phyloP scores from a whole-genome alignment of 2,888 invertebrate species.

The Spilosoma lubricipeda region DNA sequence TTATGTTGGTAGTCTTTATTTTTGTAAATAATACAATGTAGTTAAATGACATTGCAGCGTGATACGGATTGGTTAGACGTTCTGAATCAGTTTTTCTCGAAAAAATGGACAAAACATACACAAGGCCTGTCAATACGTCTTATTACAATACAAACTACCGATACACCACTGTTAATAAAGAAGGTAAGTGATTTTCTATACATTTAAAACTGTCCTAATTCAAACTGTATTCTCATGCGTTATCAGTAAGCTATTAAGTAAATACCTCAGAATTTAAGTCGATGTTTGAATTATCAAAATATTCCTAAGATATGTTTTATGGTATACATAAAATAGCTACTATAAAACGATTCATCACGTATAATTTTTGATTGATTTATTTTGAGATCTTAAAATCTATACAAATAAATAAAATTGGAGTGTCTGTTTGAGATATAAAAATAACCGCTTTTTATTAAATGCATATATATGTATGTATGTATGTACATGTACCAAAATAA shows the following conservation, averaged over 20 bases:
- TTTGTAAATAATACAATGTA: conserved; percentile 29
- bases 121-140: conserved; percentile 64
- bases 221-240: not conserved
- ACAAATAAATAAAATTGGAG: too few species aligned
- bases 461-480: too few species aligned
- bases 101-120: conserved; percentile 62
- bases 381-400: too few species aligned
- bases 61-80: conserved; percentile 23
- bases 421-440: too few species aligned
- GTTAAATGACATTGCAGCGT: conserved; percentile 30
- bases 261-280: not conserved
- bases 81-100: conserved; percentile 2
- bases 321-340: not conserved
- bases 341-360: not conserved
- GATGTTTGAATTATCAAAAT: not conserved
- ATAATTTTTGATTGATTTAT: not conserved
- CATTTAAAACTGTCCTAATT: not conserved
- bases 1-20: conserved; percentile 49
- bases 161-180: conserved; percentile 71
- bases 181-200: conserved; percentile 62
- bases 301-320: not conserved
- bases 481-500: too few species aligned
- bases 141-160: conserved; percentile 77
- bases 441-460: too few species aligned
- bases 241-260: not conserved